A percentile compares a stretch with the other conserved stretches of the same genome.
These are phyloP conservation scores for Nannospalax galili DNA, from an alignment of 2,113 vertebrate species.

Conservation along the genomic window DNA sequence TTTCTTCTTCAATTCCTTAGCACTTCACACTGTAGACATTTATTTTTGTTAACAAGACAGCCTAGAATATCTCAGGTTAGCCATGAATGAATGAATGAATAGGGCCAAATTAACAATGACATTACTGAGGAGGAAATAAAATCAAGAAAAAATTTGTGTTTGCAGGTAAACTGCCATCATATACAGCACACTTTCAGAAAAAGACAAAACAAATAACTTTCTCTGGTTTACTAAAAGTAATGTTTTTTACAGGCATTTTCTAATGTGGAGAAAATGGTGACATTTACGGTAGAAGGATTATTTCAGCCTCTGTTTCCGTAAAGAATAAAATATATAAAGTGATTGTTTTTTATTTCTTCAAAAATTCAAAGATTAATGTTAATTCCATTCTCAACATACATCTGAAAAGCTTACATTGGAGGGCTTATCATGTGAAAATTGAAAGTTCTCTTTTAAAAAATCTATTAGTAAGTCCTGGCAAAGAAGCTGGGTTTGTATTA, in stretches of 20 bases:
- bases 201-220: background rate
- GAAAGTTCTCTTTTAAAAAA: slow-evolving; percentile 62
- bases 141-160: background rate
- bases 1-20: background rate
- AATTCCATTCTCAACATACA: slow-evolving; percentile 61
- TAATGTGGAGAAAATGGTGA: slow-evolving; percentile 53
- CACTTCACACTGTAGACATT: background rate
- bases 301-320: slow-evolving; percentile 39
- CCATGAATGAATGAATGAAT: background rate
- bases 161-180: slow-evolving; percentile 34
- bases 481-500: slow-evolving; percentile 85
- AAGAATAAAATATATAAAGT: background rate
- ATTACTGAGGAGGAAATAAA: background rate
- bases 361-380: slow-evolving; percentile 69
- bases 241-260: slow-evolving; percentile 24
- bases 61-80: background rate
- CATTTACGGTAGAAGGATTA: slow-evolving; percentile 53
- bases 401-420: slow-evolving; percentile 72
- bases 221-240: background rate
- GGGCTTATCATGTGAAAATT: slow-evolving; percentile 62
- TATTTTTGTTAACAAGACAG: background rate
- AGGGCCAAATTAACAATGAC: background rate
- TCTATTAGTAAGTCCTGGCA: slow-evolving; percentile 80
- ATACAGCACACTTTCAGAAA: background rate
- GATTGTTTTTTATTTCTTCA: slow-evolving; percentile 44